Percentiles rank a stretch among this genome's conserved stretches.
Conservation (phyloP, 1,140 invertebrate species). For the Heliconius eleuchia region DNA sequence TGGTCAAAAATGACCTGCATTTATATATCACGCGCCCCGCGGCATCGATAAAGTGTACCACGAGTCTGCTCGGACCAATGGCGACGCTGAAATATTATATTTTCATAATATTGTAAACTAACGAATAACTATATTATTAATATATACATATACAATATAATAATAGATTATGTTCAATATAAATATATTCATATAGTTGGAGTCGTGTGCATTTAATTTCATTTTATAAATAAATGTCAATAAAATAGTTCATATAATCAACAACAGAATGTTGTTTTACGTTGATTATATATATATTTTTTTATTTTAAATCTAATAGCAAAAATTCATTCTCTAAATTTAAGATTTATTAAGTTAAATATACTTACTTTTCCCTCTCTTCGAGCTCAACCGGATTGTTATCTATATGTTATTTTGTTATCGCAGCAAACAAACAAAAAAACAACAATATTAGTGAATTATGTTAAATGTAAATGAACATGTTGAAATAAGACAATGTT, state of each 20-base stretch:
- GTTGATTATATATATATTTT: background rate
- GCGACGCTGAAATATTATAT: conserved; percentile 67
- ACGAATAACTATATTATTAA: background rate
- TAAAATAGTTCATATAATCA: conserved; percentile 11
- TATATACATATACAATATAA: background rate
- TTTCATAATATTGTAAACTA: conserved; percentile 37
- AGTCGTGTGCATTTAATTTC: background rate
- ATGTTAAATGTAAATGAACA: background rate
- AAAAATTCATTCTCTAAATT: conserved; percentile 32
- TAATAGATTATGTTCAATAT: background rate
- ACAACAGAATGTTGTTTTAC: conserved; percentile 9
- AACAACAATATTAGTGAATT: conserved; percentile 38
- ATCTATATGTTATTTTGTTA: conserved; percentile 75
- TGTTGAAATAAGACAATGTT: background rate
- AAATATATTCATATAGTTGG: background rate
- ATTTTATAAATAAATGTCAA: conserved; percentile 6
- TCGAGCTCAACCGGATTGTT: conserved; percentile 90
- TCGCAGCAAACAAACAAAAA: conserved; percentile 59
- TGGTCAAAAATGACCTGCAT: conserved; percentile 46
- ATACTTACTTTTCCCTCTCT: conserved; percentile 92
- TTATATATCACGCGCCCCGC: conserved; percentile 36
- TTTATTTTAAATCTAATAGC: conserved; percentile 12
- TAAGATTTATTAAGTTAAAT: conserved; percentile 30
- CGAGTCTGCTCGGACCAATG: conserved; percentile 80
- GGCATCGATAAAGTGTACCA: conserved; percentile 80